phyloP scores from a whole-genome alignment of 2,113 vertebrate species.

The Poeciliopsis prolifica region DNA sequence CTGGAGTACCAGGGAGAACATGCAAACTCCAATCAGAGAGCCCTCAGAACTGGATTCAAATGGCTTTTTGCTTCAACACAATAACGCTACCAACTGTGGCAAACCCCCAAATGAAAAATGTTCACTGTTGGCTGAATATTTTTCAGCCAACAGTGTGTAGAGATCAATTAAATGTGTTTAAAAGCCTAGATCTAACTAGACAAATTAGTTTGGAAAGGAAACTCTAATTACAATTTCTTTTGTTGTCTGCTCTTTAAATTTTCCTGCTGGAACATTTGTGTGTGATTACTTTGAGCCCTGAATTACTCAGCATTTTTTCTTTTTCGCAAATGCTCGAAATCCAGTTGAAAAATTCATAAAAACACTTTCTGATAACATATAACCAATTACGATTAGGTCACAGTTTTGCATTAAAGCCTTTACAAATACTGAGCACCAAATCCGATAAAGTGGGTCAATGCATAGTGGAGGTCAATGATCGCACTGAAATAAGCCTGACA shows the following conservation, averaged over 20 bases:
- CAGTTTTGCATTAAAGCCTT: slow-evolving; percentile 22
- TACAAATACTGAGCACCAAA: slow-evolving; percentile 49
- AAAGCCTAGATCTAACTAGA: neutral
- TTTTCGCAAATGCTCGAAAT: neutral
- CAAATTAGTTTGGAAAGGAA: neutral
- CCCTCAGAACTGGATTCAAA: neutral
- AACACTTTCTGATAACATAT: neutral
- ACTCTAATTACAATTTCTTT: neutral
- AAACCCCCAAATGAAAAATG: neutral
- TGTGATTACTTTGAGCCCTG: neutral
- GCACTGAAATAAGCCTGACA: slow-evolving; percentile 69
- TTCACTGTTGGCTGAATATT: neutral
- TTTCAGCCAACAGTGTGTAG: neutral
- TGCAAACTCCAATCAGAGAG: no score
- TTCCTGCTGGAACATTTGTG: neutral
- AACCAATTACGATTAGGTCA: neutral
- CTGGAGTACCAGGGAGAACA: no score
- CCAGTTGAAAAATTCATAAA: neutral
- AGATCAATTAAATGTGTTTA: neutral
- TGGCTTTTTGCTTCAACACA: neutral
- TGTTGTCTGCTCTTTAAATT: neutral
- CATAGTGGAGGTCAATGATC: slow-evolving; percentile 59
- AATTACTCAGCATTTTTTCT: no score
- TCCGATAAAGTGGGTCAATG: slow-evolving; percentile 53
- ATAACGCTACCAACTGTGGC: neutral